A percentile compares a stretch with the other conserved stretches of the same genome.
phyloP scores from a whole-genome alignment of 2,888 invertebrate species.

The Tanytarsus gracilentus region DNA sequence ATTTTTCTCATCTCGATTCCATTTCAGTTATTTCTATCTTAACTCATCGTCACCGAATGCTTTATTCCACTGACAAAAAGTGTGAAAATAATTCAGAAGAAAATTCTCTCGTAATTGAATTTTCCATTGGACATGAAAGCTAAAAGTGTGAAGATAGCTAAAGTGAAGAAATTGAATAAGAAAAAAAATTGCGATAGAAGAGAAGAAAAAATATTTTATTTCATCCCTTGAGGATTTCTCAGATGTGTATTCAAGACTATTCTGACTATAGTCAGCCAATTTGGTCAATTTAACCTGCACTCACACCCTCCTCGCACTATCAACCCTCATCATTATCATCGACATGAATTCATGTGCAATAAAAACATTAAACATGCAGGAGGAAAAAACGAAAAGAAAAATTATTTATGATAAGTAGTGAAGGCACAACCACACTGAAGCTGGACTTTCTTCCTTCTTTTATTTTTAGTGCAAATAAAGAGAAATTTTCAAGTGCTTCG shows the following conservation, averaged over 20 bases:
- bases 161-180: slow-evolving; percentile 6
- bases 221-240: slow-evolving; percentile 20
- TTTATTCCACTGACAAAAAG: too few species aligned
- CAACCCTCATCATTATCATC: not conserved
- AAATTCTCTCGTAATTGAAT: slow-evolving; percentile 25
- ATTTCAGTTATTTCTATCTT: too few species aligned
- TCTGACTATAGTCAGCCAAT: slow-evolving; percentile 20
- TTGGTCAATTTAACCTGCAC: slow-evolving; percentile 27
- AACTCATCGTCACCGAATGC: too few species aligned
- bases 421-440: not conserved
- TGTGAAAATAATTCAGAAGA: slow-evolving; percentile 27
- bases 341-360: slow-evolving; percentile 26
- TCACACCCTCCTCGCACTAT: not conserved
- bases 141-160: slow-evolving; percentile 11
- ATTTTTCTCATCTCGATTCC: not conserved
- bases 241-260: not conserved
- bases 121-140: not conserved
- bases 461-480: not conserved
- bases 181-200: not conserved
- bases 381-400: not conserved
- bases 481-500: not conserved
- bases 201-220: slow-evolving; percentile 26
- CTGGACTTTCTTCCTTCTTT: not conserved
- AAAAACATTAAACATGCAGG: slow-evolving; percentile 14
- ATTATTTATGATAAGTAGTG: slow-evolving; percentile 27